Base-by-base conservation (phyloP, 2,888 invertebrate species). In the Dicranocentrus wangi region DNA sequence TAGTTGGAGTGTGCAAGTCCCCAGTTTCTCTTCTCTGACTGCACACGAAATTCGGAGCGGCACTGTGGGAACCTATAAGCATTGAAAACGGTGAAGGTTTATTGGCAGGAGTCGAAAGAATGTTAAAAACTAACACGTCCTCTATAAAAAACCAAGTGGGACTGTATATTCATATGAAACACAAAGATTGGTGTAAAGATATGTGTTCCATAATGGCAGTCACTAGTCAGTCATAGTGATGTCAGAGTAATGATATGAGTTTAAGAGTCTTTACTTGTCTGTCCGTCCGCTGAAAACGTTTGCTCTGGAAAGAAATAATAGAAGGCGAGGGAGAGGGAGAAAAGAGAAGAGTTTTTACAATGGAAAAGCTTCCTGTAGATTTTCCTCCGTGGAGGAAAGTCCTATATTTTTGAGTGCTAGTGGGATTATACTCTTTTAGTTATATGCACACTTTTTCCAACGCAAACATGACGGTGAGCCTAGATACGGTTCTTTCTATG, bases 211-310 rank as follows among this genome's bases (percentile, higher is more conserved):
- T n/a, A 32, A 32, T 3, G 10, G 32, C 3, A 47, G 47, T 47
- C 47, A 47, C 47, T 19, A 60, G 60, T 60, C 60, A 60, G 58
- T 60, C 32, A 60, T 60, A 60, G 60, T 28, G 32, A 60, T 32
- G 32, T 60, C 28, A 60, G 17, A 2, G 23, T 63, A 63, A 63
- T 63, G 63, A 63, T 63, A 63, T 63, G 63, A 63, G 63, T 63
- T 55, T 63, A 42, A 42, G 21, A 28, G 42, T 63, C 63, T 63
- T 28, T 39, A 42, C 63, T 39, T 63, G 61, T 39, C 61, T 63
- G 42, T 28, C 55, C 13, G 25, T 61, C 63, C 5, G 43, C 21
- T 63, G 42, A 21, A 63, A 63, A 21, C 42, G 42, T 63, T 60
- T 63, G 2, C 28, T 43, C 15, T 15, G 39, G 17, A 39, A 63